Base-by-base conservation (phyloP, 2,797 vertebrate species). In the Lophura swinhoii region DNA sequence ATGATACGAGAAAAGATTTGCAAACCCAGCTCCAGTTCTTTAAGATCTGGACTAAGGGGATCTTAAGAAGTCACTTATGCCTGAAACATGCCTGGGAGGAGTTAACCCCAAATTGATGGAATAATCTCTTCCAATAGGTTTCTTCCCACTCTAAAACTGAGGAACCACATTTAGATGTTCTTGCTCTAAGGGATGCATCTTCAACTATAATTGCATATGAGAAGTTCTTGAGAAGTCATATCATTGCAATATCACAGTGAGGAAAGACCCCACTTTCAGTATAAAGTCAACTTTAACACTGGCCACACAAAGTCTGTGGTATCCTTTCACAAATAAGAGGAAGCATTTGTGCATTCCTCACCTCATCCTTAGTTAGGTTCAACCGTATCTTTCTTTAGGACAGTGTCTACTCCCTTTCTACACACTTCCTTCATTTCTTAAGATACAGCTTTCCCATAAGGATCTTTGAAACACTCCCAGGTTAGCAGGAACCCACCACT, bases 271-370 rank as follows among this genome's bases (percentile, higher is more conserved):
- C 15, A 31, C 5, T 39, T 83, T 10, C 67, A 41, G 7, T 39
- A 20, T 41, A 20, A 82, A 77, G 48, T 48, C 87, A 20, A 39
- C 29, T 64, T 71, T 33, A 88, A 63, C 2, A 14, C 2, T 59
- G 60, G 15, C 28, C 7, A 3, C 26, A 56, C 9, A 46, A 15
- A 37, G 24, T 64, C 64, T 62, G 71, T 7, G 3, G 64, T 33
- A 60, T 7, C 12, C 12, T 66, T 73, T 37, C 72, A 49, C 3
- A 17, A 6, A 3, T 3, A 15, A 58, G 18, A n/a, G 15, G 51
- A 13, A 41, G 21, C 4, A 55, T 76, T 31, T 67, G 39, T 0
- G 0, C 15, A 68, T 14, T 23, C 44, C 62, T 28, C 37, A 88
- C 18, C 8, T 76, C 39, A 29, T 14, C 24, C 29, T 37, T 37